Percentiles rank a stretch among this genome's conserved stretches.
Conservation (phyloP, 2,113 vertebrate genomes). For the Tapirus terrestris region DNA sequence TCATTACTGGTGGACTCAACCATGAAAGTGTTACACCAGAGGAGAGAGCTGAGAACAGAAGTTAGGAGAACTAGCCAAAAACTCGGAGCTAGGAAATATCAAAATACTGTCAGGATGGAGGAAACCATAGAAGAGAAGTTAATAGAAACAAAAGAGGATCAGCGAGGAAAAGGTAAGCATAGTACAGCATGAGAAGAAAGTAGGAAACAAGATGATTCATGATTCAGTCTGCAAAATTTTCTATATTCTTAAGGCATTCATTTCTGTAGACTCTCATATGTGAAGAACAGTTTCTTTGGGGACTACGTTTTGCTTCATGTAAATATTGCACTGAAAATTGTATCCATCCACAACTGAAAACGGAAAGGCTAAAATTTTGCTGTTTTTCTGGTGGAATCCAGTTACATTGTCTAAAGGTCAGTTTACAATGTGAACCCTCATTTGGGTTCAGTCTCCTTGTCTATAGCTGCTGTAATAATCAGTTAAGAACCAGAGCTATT, state of each 20-base stretch:
- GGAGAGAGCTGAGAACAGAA: not conserved
- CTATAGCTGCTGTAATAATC: not conserved
- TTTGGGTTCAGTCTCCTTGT: not conserved
- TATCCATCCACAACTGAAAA: not conserved
- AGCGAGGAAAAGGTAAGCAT: not conserved
- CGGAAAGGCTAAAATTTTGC: not conserved
- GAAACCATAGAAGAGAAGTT: not conserved
- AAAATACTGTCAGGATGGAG: not conserved
- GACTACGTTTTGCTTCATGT: not conserved
- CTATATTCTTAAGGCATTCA: not conserved
- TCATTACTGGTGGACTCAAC: not conserved
- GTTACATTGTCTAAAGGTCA: not conserved
- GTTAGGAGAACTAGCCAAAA: not conserved
- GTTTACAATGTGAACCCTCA: not conserved
- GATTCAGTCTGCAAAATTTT: not conserved
- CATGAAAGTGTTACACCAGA: not conserved
- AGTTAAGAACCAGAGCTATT: not conserved
- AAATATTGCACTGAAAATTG: slow-evolving; percentile 5
- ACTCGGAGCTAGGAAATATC: not conserved
- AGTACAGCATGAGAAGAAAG: not conserved
- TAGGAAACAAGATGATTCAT: not conserved
- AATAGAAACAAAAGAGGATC: not conserved
- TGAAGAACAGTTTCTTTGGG: not conserved
- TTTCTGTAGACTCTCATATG: not conserved
- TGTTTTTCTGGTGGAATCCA: not conserved